Evolutionary conservation across 2,113 vertebrate species (phyloP).

Genomic region (Crotalus horridus): DNA sequence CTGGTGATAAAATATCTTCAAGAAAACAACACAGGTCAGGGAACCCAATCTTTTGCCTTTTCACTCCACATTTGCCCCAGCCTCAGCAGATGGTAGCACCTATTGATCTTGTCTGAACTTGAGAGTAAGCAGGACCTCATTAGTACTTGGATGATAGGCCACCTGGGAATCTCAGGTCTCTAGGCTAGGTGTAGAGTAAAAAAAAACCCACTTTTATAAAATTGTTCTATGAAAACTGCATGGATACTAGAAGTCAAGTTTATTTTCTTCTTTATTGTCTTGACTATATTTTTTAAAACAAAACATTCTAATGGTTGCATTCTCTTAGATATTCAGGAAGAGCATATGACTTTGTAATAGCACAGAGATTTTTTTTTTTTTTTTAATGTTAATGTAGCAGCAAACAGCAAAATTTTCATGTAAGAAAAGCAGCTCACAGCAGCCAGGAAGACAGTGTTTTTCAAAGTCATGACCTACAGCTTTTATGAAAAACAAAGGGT

Average conservation of each 20-base stretch:
- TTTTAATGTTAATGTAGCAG: slow-evolving; percentile 28
- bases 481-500: slow-evolving; percentile 66
- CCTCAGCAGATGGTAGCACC: background rate
- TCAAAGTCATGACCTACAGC: slow-evolving; percentile 54
- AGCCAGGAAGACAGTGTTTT: slow-evolving; percentile 49
- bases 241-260: background rate
- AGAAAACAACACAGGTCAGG: background rate
- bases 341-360: background rate
- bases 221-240: background rate
- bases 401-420: slow-evolving; percentile 55
- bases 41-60: background rate
- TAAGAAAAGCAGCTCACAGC: slow-evolving; percentile 66
- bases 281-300: background rate
- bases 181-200: background rate
- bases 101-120: background rate
- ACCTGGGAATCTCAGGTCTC: background rate
- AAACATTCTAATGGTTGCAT: background rate
- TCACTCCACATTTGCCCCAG: background rate
- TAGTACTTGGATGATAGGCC: background rate
- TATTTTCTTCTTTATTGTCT: background rate
- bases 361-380: background rate
- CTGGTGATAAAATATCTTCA: background rate
- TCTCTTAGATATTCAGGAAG: background rate
- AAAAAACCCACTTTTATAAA: background rate
- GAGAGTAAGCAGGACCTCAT: background rate